Evolutionary conservation across 2,888 invertebrate species (phyloP).

Genomic region (Scaptomyza flava): DNA sequence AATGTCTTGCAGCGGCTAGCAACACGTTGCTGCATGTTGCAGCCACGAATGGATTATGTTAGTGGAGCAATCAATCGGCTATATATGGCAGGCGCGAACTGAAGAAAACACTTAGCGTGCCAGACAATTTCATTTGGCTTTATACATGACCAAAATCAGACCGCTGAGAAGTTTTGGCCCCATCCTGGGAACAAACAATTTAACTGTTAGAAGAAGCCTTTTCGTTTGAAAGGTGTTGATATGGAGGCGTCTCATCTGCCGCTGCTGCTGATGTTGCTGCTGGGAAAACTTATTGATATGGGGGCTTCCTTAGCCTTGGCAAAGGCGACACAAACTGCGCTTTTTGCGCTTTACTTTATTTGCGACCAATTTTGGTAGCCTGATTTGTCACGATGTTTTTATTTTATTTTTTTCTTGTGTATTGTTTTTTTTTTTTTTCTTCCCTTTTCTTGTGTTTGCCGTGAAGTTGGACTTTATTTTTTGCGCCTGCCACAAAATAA

Average conservation of each 20-base stretch:
- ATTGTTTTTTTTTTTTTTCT: slow-evolving; percentile 25
- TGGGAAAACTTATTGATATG: slow-evolving; percentile 74
- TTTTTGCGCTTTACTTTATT: slow-evolving; percentile 47
- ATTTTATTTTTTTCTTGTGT: slow-evolving; percentile 37
- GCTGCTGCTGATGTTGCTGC: slow-evolving; percentile 29
- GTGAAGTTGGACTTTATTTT: slow-evolving; percentile 32
- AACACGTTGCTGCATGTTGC: slow-evolving; percentile 53
- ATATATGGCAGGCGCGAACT: slow-evolving; percentile 72
- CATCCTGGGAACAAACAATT: slow-evolving; percentile 56
- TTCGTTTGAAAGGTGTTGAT: slow-evolving; percentile 54
- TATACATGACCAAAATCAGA: slow-evolving; percentile 69
- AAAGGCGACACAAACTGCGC: slow-evolving; percentile 33
- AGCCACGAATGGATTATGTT: slow-evolving; percentile 63
- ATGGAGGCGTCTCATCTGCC: slow-evolving; percentile 53
- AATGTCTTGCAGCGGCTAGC: slow-evolving; percentile 49
- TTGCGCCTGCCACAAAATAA: slow-evolving; percentile 43
- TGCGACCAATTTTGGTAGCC: slow-evolving; percentile 84
- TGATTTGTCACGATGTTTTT: slow-evolving; percentile 84
- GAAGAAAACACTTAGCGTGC: slow-evolving; percentile 74
- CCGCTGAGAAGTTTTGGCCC: slow-evolving; percentile 50
- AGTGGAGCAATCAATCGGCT: slow-evolving; percentile 81
- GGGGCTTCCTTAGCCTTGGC: slow-evolving; percentile 59
- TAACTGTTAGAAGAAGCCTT: slow-evolving; percentile 33
- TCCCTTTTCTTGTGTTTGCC: slow-evolving; percentile 12
- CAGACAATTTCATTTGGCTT: slow-evolving; percentile 75